phyloP scores from a whole-genome alignment of 2,113 vertebrate genomes.

The Lonchura striata region DNA sequence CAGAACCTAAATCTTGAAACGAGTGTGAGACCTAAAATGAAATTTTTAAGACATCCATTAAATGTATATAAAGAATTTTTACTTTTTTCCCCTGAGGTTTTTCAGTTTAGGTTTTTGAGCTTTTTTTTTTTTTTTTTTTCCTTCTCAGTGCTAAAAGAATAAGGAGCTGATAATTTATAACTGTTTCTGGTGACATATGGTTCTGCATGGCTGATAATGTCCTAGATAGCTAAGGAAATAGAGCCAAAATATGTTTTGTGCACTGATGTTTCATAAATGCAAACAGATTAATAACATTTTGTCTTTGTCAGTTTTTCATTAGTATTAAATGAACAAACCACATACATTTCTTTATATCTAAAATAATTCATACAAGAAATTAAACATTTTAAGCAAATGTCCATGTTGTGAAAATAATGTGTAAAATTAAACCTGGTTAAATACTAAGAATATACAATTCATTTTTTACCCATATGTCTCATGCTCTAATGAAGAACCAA shows the following conservation, averaged over 20 bases:
- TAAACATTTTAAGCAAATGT: background rate
- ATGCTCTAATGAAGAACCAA: background rate
- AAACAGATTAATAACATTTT: background rate
- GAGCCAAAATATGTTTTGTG: background rate
- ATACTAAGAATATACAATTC: background rate
- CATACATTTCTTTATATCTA: background rate
- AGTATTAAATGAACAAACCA: background rate
- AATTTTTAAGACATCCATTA: background rate
- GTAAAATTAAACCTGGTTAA: background rate
- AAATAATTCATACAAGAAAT: background rate
- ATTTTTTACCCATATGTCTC: background rate
- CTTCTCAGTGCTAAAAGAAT: background rate
- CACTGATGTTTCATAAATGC: background rate
- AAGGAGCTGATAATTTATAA: background rate
- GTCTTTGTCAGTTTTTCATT: background rate
- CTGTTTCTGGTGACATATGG: background rate
- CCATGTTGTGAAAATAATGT: background rate
- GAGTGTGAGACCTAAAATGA: fast-evolving
- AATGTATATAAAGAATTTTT: background rate
- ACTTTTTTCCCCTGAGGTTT: background rate
- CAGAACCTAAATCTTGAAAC: background rate
- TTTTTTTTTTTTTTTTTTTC: too few species aligned
- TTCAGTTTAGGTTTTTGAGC: fast-evolving
- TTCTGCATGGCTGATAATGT: background rate
- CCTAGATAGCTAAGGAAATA: background rate